A percentile compares a stretch with the other conserved stretches of the same genome.
phyloP scores from a whole-genome alignment of 53 echinoderm and acorn worm genomes.

The Pentamera pediparva region DNA sequence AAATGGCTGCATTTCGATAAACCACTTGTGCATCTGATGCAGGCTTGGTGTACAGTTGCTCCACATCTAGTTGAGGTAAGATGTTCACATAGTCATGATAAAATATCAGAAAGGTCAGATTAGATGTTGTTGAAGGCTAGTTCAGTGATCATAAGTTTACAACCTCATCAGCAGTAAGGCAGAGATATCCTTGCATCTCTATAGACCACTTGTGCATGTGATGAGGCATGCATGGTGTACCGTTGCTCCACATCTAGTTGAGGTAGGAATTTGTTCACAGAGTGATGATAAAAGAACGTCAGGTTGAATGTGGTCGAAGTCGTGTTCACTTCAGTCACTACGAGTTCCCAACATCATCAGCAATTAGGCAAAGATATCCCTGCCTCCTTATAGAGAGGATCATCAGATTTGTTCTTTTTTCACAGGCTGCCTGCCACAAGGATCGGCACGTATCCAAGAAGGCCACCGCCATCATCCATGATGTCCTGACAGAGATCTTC shows the following conservation, averaged over 20 bases:
- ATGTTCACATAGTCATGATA: no score
- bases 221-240: no score
- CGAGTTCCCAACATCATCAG: no score
- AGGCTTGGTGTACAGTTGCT: slow-evolving; percentile 89
- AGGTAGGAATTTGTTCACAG: no score
- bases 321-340: no score
- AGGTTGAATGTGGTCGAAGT: no score
- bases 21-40: slow-evolving; percentile 94
- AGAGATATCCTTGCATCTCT: slow-evolving; percentile 87
- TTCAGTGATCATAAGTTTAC: no score
- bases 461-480: slow-evolving; percentile 86
- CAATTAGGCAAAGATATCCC: slow-evolving; percentile 73
- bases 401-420: not conserved
- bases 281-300: no score
- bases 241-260: no score
- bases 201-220: no score
- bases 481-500: slow-evolving; percentile 86
- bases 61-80: slow-evolving; percentile 93
- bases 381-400: not conserved
- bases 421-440: slow-evolving; percentile 92
- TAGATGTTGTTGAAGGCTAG: no score
- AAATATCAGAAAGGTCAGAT: no score
- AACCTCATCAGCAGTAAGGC: slow-evolving; percentile 66
- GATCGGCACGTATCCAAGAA: slow-evolving; percentile 97
- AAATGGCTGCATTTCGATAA: slow-evolving; percentile 83